These are phyloP conservation scores for Pangasius larnaudii DNA, from an alignment of 2,797 vertebrate species.

Conservation along the genomic window DNA sequence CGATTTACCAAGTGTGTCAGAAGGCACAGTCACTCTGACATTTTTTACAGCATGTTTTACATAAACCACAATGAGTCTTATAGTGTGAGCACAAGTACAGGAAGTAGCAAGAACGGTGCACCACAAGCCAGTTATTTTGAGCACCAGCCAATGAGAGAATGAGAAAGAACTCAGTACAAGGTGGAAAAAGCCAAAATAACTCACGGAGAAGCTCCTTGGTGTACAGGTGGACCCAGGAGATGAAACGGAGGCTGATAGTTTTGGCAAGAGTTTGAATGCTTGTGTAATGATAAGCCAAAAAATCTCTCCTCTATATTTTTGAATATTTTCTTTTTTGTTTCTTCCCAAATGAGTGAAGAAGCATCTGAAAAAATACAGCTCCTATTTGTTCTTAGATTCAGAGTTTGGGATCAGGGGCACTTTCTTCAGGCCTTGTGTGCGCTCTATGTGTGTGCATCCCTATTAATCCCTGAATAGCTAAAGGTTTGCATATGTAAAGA, in stretches of 20 bases:
- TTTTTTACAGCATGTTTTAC: background rate
- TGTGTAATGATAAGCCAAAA: background rate
- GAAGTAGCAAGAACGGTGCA: background rate
- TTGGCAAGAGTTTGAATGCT: background rate
- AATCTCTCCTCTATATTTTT: background rate
- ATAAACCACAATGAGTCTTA: background rate
- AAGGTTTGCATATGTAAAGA: background rate
- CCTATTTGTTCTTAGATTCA: background rate
- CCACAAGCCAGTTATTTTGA: background rate
- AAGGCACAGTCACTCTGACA: background rate
- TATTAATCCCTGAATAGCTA: background rate
- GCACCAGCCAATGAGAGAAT: background rate
- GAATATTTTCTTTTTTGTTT: conserved; percentile 6
- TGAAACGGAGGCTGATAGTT: background rate
- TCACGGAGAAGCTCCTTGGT: background rate
- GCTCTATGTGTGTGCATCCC: background rate
- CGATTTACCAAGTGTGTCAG: conserved; percentile 8
- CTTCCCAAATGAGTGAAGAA: background rate
- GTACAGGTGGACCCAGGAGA: conserved; percentile 4
- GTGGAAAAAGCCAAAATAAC: background rate
- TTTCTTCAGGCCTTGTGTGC: background rate
- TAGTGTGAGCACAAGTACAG: background rate
- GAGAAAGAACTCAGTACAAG: background rate
- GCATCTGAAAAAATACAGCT: background rate
- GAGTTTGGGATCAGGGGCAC: background rate